Conservation (phyloP, 1,140 invertebrate genomes). For the Pseudachorutes palmiensis region DNA sequence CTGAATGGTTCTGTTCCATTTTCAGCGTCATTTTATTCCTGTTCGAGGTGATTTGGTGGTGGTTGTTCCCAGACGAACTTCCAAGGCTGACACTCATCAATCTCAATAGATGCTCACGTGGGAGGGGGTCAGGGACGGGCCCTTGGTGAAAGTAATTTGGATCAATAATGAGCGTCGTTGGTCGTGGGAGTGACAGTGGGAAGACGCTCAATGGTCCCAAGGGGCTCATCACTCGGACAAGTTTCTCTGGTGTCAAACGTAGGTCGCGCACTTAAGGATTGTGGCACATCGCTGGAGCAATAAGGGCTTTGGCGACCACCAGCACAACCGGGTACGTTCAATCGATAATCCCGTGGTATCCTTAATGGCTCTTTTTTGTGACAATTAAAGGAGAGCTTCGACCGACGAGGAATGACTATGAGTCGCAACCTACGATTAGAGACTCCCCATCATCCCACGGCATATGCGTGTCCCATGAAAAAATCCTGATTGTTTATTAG, state of each 20-base stretch:
- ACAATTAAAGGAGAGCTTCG: not conserved
- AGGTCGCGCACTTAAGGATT: not conserved
- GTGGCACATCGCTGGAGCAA: not conserved
- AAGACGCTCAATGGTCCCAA: constrained; percentile 26
- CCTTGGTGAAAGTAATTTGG: not conserved
- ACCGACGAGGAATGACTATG: not conserved
- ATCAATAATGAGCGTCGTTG: constrained; percentile 4
- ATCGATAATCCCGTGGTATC: constrained; percentile 9
- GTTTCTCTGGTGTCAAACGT: not conserved
- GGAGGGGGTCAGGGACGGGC: not conserved
- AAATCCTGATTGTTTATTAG: not conserved
- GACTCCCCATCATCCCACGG: constrained; percentile 1
- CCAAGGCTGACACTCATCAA: constrained; percentile 36
- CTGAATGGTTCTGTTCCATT: not conserved
- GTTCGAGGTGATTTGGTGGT: too few relatives aligned
- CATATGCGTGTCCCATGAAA: not conserved
- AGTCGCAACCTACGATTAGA: not conserved
- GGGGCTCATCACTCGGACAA: constrained; percentile 32
- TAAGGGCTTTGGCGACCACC: not conserved
- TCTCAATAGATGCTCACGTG: constrained; percentile 29
- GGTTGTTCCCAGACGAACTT: too few relatives aligned
- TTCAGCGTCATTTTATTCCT: not conserved
- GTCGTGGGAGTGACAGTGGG: not conserved
- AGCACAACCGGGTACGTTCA: not conserved
- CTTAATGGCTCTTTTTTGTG: constrained; percentile 5